Base-by-base conservation (phyloP, 2,797 vertebrate genomes). In the Cygnus olor region DNA sequence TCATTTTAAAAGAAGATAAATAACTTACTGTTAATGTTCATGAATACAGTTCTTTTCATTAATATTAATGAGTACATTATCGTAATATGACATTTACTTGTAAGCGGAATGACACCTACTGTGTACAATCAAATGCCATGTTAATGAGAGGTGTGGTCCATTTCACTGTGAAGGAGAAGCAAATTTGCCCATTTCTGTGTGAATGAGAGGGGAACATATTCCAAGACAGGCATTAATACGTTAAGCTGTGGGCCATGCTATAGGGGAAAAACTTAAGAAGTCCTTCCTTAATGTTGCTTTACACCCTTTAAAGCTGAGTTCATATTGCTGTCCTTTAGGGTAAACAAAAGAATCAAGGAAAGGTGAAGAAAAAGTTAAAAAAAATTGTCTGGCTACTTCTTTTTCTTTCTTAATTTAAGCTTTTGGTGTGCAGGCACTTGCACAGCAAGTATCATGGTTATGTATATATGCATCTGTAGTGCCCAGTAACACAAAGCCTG, bases 161-260 rank as follows among this genome's bases (percentile, higher is more conserved):
- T 88, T 85, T 85, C 69, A 60, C 42, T 95, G 72, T 58, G 76
- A 95, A 88, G 42, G 38, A 92, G 72, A 89, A n/a, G 58, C 10
- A 44, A 70, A 87, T 93, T 88, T 84, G 6, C 25, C 68, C 17
- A 49, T 90, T 88, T 90, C 64, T 73, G 3, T 64, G 38, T 69
- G 58, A 73, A 81, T 4, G 11, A 74, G 20, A 68, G 49, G 7
- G 25, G 4, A 71, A 76, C n/a, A 72, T 83, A 44, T 10, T 77
- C 27, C 34, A 27, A 79, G 54, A 28, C 10, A 79, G 58, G 28
- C 27, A 53, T 58, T 61, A 69, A 61, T 42, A 65, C 2, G 14
- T 69, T 45, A 88, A 89, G 45, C 34, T 68, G 49, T 57, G 32
- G 45, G 49, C 32, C 14, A 61, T 8, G 18, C 22, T 38, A 12